Evolutionary conservation across 1,140 invertebrate species (phyloP), one percentile per base, ranked within the genome.

Genomic region (Polypedilum vanderplanki): DNA sequence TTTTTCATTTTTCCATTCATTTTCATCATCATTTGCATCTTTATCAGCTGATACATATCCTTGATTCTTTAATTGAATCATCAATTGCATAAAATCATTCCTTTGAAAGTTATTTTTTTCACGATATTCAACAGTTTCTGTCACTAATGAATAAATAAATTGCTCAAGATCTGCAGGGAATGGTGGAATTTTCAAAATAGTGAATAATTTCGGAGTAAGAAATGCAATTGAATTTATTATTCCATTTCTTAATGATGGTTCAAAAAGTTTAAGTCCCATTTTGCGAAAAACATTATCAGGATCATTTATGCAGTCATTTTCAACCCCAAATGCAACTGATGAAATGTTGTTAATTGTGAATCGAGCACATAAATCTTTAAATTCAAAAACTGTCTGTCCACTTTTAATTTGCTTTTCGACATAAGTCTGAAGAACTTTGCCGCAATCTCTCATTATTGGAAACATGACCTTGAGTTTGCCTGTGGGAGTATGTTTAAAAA

Each of bases 381-480:
- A 73, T n/a, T 82, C 79, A 8, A 83, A 20, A 22, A 18, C 5
- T 20, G n/a, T 70, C 9, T 22, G 3, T 10, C 20, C 65, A 70
- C 18, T 70, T 9, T 78, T 78, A 8, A 78, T 76, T 15, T 74
- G 7, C 22, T 73, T 22, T 40, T 33, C 8, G 73, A n/a, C 80
- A 17, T 41, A 70, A 74, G 12, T 76, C 67, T 1, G 15, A 10
- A 84, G 73, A 20, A 74, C 10, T 9, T 80, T 77, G 18, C 78
- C 77, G 40, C 78, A 78, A 18, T 81, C 77, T 33, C 76, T 74
- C 18, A 85, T 76, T 1, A 84, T 77, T 75, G 81, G 80, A 76
- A 86, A 85, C 83, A 86, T 85, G 17, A 80, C 78, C 73, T 84
- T 86, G 5, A 87, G 75, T 78, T 86, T 87, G 10, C 83, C 83